Evolutionary conservation across 2,888 invertebrate species (phyloP).

Genomic region (Cistogaster globosa): DNA sequence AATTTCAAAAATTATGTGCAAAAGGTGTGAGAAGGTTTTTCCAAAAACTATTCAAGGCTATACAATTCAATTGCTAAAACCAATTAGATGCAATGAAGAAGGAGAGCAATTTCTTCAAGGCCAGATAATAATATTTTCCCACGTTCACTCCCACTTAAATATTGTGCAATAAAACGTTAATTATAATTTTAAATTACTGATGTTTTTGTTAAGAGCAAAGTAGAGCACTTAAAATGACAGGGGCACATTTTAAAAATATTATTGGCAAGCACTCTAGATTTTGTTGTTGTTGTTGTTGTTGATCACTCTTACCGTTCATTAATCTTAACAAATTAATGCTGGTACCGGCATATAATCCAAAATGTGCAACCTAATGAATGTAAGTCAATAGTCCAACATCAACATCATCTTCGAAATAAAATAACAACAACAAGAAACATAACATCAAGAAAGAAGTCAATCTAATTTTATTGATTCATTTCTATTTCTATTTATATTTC

Average conservation of each 20-base stretch:
- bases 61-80: too few species aligned
- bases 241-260: conserved; percentile 46
- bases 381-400: conserved; percentile 63
- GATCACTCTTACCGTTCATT: conserved; percentile 65
- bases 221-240: conserved; percentile 48
- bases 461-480: conserved; percentile 38
- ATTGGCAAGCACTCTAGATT: conserved; percentile 58
- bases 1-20: too few species aligned
- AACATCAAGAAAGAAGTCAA: conserved; percentile 54
- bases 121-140: conserved; percentile 30
- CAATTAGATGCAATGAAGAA: too few species aligned
- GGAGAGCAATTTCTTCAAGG: too few species aligned
- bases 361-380: conserved; percentile 36
- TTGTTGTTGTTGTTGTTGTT: conserved; percentile 16
- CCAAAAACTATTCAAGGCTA: too few species aligned
- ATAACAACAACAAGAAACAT: conserved; percentile 9
- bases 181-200: conserved; percentile 22
- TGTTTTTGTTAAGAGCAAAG: conserved; percentile 18
- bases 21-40: too few species aligned
- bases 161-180: too few species aligned
- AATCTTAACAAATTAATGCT: conserved; percentile 64
- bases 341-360: conserved; percentile 67
- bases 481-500: too few species aligned
- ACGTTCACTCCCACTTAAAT: too few species aligned
- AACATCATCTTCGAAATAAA: not conserved